Conservation (phyloP, 2,797 vertebrate species). For the Coccyzus lansbergi region DNA sequence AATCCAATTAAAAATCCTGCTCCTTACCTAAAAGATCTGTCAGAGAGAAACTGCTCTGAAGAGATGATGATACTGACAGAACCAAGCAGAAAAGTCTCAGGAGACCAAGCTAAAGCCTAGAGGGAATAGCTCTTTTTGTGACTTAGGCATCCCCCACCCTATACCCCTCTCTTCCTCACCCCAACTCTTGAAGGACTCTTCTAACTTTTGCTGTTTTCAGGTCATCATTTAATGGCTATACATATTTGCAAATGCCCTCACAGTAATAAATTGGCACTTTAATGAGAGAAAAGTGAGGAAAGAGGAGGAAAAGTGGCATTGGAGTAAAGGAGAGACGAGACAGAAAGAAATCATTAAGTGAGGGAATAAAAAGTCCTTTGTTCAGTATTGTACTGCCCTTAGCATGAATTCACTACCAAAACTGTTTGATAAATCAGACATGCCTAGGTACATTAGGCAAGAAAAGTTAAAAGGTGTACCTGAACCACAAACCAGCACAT, state of each 20-base stretch:
- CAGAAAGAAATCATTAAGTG: background rate
- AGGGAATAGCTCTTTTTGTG: background rate
- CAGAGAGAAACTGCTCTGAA: background rate
- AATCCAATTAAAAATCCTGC: constrained; percentile 24
- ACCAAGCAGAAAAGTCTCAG: background rate
- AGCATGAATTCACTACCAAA: background rate
- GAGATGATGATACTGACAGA: background rate
- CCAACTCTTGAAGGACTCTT: background rate
- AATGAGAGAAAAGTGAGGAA: background rate
- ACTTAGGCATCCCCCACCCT: background rate
- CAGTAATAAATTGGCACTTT: background rate
- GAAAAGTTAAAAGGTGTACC: background rate
- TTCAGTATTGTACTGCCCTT: background rate
- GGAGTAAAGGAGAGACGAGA: background rate
- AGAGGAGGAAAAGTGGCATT: background rate
- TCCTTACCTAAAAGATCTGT: background rate
- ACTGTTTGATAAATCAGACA: background rate
- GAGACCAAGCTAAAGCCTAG: background rate
- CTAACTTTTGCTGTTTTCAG: background rate
- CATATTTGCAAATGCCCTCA: background rate
- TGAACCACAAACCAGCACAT: background rate
- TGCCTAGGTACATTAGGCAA: background rate
- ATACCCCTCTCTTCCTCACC: no score
- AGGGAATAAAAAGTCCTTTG: background rate
- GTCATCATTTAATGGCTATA: background rate